Conservation (phyloP, 1,140 invertebrate genomes). For the Drosophila punjabiensis region DNA sequence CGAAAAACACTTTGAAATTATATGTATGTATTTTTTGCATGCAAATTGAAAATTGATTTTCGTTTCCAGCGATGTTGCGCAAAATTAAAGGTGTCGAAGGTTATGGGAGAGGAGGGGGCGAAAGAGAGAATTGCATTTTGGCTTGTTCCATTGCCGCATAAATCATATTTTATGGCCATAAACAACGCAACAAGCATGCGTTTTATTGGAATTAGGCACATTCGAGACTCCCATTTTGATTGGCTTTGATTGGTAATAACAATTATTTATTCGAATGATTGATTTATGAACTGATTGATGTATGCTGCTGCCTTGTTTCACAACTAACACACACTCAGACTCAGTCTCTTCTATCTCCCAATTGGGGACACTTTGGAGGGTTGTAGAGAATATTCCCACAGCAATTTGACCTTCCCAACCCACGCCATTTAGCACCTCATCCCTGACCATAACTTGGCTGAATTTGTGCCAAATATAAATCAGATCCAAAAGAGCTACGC, state of each 20-base stretch:
- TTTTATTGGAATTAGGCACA: constrained; percentile 40
- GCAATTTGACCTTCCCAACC: constrained; percentile 4
- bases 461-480: constrained; percentile 66
- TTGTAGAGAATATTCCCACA: constrained; percentile 29
- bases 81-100: constrained; percentile 71
- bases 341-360: constrained; percentile 2
- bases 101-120: constrained; percentile 14
- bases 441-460: constrained; percentile 26
- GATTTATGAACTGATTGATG: constrained; percentile 62
- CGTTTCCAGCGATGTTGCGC: constrained; percentile 44
- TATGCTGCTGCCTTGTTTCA: constrained; percentile 52
- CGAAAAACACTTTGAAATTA: constrained; percentile 69
- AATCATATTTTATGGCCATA: constrained; percentile 62
- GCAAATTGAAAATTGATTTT: constrained; percentile 80
- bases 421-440: constrained; percentile 40
- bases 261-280: constrained; percentile 53
- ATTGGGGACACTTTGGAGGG: constrained; percentile 59
- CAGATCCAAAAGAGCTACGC: constrained; percentile 38
- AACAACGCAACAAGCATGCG: constrained; percentile 20
- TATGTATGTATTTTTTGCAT: constrained; percentile 49
- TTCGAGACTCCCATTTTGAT: constrained; percentile 51
- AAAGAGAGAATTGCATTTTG: constrained; percentile 12
- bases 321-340: constrained; percentile 14
- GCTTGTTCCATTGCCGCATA: constrained; percentile 42
- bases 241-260: constrained; percentile 61